These are phyloP conservation scores for Daboia siamensis DNA, from an alignment of 2,113 vertebrate species.

Conservation along the genomic window DNA sequence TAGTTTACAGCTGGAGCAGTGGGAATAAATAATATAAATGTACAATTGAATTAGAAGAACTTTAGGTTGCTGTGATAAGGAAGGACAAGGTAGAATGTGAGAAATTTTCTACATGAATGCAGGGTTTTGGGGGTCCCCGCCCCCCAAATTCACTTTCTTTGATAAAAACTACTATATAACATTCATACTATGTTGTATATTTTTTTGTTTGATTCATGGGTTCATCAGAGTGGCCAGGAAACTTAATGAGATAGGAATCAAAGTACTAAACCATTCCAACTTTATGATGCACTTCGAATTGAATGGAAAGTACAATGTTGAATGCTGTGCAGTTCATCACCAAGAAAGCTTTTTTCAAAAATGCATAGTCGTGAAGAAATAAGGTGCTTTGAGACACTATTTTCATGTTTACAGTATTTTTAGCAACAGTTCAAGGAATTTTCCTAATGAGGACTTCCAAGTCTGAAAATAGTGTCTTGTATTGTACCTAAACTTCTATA, in stretches of 20 bases:
- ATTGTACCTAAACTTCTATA: background rate
- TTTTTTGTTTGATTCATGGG: background rate
- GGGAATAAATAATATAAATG: conserved; percentile 14
- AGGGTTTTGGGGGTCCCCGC: no score
- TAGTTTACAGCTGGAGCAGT: background rate
- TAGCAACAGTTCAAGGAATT: background rate
- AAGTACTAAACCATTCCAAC: background rate
- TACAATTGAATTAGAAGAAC: conserved; percentile 1
- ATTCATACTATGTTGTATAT: background rate
- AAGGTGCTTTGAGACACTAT: background rate
- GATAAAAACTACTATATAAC: no score
- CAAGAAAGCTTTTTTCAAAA: background rate
- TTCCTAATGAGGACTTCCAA: background rate
- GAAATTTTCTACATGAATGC: background rate
- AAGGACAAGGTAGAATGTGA: background rate
- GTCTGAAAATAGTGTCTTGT: background rate
- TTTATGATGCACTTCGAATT: background rate
- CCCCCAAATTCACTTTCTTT: background rate
- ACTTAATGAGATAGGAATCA: background rate
- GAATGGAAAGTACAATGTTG: background rate
- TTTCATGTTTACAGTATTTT: background rate
- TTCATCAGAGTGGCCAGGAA: background rate
- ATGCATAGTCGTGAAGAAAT: background rate
- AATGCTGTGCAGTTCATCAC: background rate
- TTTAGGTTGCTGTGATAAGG: background rate